phyloP scores from a whole-genome alignment of 2,888 invertebrate species.

The Ormyrus pomaceus region DNA sequence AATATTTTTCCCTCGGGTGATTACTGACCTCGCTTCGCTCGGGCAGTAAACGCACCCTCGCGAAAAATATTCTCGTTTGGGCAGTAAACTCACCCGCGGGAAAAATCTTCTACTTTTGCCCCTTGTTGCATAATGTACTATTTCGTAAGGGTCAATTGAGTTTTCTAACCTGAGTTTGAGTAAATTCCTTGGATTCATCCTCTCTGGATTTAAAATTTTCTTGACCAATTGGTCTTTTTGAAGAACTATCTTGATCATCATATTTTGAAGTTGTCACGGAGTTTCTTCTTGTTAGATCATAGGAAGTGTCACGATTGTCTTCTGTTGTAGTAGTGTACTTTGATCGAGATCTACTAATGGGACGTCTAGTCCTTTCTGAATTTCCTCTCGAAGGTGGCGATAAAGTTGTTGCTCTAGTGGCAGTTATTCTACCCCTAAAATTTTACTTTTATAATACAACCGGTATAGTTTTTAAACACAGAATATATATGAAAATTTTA shows the following conservation, averaged over 20 bases:
- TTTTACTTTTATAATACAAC: background rate
- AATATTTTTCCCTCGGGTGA: too few species aligned
- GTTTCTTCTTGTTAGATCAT: constrained; percentile 68
- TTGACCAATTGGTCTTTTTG: constrained; percentile 59
- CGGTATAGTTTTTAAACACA: background rate
- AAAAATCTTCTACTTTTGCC: too few species aligned
- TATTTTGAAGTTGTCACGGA: constrained; percentile 65
- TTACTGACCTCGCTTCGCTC: too few species aligned
- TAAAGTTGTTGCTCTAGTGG: constrained; percentile 64
- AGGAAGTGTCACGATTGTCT: constrained; percentile 67
- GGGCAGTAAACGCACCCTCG: too few species aligned
- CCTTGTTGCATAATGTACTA: too few species aligned
- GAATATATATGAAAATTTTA: background rate
- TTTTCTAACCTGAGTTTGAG: constrained; percentile 36
- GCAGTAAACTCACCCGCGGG: too few species aligned
- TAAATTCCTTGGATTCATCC: constrained; percentile 38
- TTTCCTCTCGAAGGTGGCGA: constrained; percentile 59
- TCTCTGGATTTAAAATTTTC: constrained; percentile 57
- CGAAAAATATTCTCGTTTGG: too few species aligned
- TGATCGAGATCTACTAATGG: constrained; percentile 69
- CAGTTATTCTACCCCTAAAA: constrained; percentile 64
- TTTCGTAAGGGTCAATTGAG: background rate
- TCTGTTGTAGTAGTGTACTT: constrained; percentile 69
- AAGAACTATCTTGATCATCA: constrained; percentile 45
- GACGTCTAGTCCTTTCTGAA: constrained; percentile 67